Conservation (phyloP, 37 sponge, comb jelly and placozoan species). For the Geodia barretti region DNA sequence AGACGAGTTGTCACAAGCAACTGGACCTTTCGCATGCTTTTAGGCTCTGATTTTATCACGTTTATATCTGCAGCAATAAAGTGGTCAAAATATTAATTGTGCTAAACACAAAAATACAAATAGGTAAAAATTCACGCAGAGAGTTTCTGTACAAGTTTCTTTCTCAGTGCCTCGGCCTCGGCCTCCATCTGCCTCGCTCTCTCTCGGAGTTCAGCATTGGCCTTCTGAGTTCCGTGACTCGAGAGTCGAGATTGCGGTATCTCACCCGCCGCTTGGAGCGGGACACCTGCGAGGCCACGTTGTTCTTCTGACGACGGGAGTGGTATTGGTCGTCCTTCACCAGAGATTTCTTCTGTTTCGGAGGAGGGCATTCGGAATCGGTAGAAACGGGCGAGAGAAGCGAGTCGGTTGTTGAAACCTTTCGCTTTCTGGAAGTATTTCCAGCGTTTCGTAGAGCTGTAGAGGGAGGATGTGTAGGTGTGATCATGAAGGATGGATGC, state of each 20-base stretch:
- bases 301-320: constrained; percentile 58
- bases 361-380: background rate
- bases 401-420: background rate
- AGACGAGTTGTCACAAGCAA: too few relatives aligned
- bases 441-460: background rate
- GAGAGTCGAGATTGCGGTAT: background rate
- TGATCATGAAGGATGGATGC: background rate
- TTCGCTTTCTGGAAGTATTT: constrained; percentile 2
- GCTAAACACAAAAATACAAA: background rate
- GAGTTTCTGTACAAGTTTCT: constrained; percentile 32
- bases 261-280: constrained; percentile 46
- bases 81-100: background rate
- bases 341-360: background rate
- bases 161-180: constrained; percentile 51
- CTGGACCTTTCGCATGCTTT: too few relatives aligned
- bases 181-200: constrained; percentile 28
- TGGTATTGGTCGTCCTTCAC: constrained; percentile 9
- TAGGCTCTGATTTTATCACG: too few relatives aligned
- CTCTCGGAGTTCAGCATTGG: constrained; percentile 34
- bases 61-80: too few relatives aligned
- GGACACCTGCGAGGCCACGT: constrained; percentile 56
- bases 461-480: background rate
- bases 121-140: constrained; percentile 1
- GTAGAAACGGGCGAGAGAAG: background rate
- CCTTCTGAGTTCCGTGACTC: constrained; percentile 48